Base-by-base conservation (phyloP, 2,113 vertebrate species). In the Cyprinodon tularosa region DNA sequence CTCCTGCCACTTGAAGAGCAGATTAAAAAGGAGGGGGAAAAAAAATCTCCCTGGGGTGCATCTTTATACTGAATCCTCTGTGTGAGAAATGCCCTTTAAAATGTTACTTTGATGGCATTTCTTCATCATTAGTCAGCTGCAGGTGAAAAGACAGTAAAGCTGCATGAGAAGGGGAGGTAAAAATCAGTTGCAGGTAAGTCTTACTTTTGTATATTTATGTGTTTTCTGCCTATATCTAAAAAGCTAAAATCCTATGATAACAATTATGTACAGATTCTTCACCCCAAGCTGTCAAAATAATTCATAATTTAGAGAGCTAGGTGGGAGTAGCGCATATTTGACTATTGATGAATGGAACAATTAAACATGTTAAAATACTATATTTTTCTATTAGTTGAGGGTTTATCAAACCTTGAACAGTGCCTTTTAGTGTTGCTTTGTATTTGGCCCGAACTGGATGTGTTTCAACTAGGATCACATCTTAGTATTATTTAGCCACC, bases 101-200 rank as follows among this genome's bases (percentile, higher is more conserved):
- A 83, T 45, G 84, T 71, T 47, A 74, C 87, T 84, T 81, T 86
- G 80, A 83, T 88, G 84, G 74, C 77, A 77, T 81, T 73, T 81
- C 81, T 77, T 87, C 79, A 84, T 90, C 72, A 81, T 88, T 86
- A 86, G 76, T 88, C 80, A 76, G 77, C 62, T 84, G 60, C 64
- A 57, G 50, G 50, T 57, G 50, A 57, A 57, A n/a, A 80, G 71
- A 78, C 45, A 60, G 10, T 29, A 71, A 15, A 69, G 66, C 45
- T 45, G 74, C 22, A 40, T 22, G 66, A 13, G 65, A 47, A 12
- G 40, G 71, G 39, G 74, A 57, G 20, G 50, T 14, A 48, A 42
- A 45, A 75, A 75, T 61, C n/a, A 2, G 57, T 74, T 66, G 10
- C 15, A 66, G 69, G 67, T 64, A 61, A 84, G 81, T 15, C 62